phyloP scores from a whole-genome alignment of 2,797 vertebrate genomes.

The Coracias cyanogaster region DNA sequence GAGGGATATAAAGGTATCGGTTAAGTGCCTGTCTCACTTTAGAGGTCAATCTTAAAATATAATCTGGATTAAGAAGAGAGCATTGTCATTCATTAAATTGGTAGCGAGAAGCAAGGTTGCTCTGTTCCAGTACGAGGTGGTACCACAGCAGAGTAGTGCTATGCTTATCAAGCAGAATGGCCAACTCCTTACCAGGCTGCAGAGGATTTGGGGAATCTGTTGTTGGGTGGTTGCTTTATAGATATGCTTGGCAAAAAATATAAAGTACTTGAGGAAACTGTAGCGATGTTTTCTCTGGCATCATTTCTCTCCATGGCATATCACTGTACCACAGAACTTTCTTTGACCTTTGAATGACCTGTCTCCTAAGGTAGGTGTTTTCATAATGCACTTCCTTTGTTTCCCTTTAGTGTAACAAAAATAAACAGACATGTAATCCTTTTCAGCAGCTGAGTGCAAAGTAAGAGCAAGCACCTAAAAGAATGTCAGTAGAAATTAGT shows the following conservation, averaged over 20 bases:
- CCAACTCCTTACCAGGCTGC: not conserved
- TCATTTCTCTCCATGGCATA: accelerated
- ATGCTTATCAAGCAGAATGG: not conserved
- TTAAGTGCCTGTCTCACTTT: not conserved
- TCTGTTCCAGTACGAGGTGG: not conserved
- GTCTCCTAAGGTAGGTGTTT: not conserved
- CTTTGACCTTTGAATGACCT: not conserved
- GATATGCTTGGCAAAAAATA: not conserved
- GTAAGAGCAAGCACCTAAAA: not conserved
- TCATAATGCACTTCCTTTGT: not conserved
- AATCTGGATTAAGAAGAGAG: not conserved
- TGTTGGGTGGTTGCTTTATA: not conserved
- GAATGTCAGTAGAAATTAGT: not conserved
- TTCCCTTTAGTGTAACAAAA: not conserved
- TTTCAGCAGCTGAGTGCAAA: not conserved
- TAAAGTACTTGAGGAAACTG: not conserved
- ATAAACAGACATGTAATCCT: not conserved
- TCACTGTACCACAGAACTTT: not conserved
- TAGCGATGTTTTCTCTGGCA: not conserved
- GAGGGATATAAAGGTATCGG: not conserved
- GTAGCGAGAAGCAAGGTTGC: not conserved
- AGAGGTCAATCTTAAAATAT: not conserved
- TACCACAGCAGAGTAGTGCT: not conserved
- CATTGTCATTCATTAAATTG: not conserved
- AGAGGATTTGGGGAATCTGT: not conserved